These are phyloP conservation scores for Hippocampus kuda DNA, from an alignment of 2,797 vertebrate genomes.

Conservation along the genomic window DNA sequence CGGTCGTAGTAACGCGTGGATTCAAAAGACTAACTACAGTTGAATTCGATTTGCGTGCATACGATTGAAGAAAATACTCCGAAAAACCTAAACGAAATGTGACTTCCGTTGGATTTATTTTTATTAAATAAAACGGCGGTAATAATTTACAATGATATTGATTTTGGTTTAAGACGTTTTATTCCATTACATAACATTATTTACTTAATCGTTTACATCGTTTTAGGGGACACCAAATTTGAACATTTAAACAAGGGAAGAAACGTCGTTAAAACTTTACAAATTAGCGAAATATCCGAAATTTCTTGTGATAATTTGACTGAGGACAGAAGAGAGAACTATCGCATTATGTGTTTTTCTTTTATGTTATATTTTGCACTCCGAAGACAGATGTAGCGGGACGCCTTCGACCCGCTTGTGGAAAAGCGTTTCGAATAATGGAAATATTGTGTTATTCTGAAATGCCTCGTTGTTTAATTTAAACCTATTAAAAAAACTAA, in stretches of 20 bases:
- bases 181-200: not conserved
- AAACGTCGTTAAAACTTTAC: not conserved
- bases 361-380: too few species aligned
- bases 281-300: too few species aligned
- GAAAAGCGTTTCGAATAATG: too few species aligned
- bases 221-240: not conserved
- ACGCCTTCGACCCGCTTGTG: too few species aligned
- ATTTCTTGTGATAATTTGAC: too few species aligned
- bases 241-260: not conserved
- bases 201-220: not conserved
- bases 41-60: too few species aligned
- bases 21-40: not conserved
- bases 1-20: not conserved
- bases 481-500: too few species aligned
- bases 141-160: not conserved
- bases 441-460: not conserved
- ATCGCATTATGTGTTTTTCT: too few species aligned
- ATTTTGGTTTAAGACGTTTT: not conserved
- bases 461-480: not conserved
- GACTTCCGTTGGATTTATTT: not conserved
- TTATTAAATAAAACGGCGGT: not conserved
- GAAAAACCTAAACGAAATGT: not conserved
- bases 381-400: too few species aligned
- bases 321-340: too few species aligned
- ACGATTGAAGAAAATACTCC: not conserved